A percentile compares a stretch with the other conserved stretches of the same genome.
Conservation (phyloP, 2,797 vertebrate genomes). For the Pampus argenteus region DNA sequence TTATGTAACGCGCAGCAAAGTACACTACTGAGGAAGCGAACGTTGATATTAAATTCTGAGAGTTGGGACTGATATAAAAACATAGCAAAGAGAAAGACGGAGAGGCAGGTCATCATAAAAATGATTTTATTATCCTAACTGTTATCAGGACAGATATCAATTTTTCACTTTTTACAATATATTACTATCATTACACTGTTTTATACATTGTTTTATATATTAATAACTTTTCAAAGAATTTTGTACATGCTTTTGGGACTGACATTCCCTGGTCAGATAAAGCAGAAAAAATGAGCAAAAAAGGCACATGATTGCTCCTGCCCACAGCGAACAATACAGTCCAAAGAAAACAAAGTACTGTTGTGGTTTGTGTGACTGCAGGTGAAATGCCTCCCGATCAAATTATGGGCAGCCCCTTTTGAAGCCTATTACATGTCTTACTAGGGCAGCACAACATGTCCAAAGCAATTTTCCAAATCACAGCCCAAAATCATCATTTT, state of each 20-base stretch:
- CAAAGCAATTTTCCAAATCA: constrained; percentile 72
- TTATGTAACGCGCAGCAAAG: constrained; percentile 13
- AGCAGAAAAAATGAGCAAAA: constrained; percentile 84
- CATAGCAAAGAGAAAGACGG: constrained; percentile 10
- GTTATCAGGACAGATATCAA: constrained; percentile 74
- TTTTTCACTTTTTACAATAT: constrained; percentile 82
- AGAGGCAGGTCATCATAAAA: constrained; percentile 67
- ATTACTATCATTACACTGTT: constrained; percentile 82
- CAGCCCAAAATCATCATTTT: constrained; percentile 67
- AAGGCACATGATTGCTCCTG: constrained; percentile 94
- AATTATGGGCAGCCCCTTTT: constrained; percentile 48
- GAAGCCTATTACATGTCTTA: constrained; percentile 62
- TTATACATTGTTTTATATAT: constrained; percentile 84
- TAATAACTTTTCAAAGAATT: constrained; percentile 83
- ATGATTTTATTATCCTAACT: constrained; percentile 83
- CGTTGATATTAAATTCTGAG: neutral
- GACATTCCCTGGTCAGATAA: constrained; percentile 84
- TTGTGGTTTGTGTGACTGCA: constrained; percentile 57
- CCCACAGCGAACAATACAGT: constrained; percentile 84
- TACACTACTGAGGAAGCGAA: neutral
- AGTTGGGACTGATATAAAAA: neutral
- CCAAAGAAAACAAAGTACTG: constrained; percentile 82
- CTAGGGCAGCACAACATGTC: constrained; percentile 62
- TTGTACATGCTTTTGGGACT: constrained; percentile 89
- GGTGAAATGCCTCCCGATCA: constrained; percentile 52